phyloP scores from a whole-genome alignment of 2,797 vertebrate genomes.

The Pangasius mekongensis region DNA sequence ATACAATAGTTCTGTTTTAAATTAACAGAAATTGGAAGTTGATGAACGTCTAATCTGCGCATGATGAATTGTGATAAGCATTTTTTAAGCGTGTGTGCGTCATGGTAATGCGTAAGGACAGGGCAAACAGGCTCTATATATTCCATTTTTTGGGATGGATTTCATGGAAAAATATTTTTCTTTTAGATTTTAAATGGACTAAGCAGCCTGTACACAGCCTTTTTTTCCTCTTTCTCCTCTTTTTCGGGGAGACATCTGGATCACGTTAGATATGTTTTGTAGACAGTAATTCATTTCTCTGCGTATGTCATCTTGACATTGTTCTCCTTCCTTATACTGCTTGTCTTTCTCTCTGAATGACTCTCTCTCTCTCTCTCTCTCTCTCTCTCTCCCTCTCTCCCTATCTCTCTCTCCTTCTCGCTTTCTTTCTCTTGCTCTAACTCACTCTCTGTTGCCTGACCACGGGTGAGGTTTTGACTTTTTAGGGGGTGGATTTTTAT shows the following conservation, averaged over 20 bases:
- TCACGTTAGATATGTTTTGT: constrained; percentile 59
- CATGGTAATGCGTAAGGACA: constrained; percentile 42
- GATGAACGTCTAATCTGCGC: constrained; percentile 16
- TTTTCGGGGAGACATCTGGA: constrained; percentile 70
- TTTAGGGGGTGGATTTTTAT: constrained; percentile 9
- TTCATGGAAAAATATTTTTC: constrained; percentile 75
- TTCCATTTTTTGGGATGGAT: constrained; percentile 69
- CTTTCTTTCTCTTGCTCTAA: constrained; percentile 24
- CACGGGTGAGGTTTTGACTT: constrained; percentile 7
- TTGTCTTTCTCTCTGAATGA: constrained; percentile 9
- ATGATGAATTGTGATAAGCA: constrained; percentile 24
- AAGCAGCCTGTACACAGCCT: constrained; percentile 62
- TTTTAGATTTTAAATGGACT: constrained; percentile 74
- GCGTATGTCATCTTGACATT: constrained; percentile 65
- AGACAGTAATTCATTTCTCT: constrained; percentile 63
- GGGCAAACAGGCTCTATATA: constrained; percentile 54
- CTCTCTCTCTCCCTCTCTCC: constrained; percentile 21
- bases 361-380: constrained; percentile 6
- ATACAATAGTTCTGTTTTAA: not conserved
- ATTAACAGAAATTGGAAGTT: constrained; percentile 25
- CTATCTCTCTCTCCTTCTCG: not conserved
- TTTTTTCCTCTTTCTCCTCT: constrained; percentile 44
- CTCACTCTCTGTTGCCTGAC: not conserved
- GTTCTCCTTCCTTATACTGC: constrained; percentile 40
- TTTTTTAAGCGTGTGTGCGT: constrained; percentile 25